These are phyloP conservation scores for Apus apus DNA, from an alignment of 2,113 vertebrate species.

Conservation along the genomic window DNA sequence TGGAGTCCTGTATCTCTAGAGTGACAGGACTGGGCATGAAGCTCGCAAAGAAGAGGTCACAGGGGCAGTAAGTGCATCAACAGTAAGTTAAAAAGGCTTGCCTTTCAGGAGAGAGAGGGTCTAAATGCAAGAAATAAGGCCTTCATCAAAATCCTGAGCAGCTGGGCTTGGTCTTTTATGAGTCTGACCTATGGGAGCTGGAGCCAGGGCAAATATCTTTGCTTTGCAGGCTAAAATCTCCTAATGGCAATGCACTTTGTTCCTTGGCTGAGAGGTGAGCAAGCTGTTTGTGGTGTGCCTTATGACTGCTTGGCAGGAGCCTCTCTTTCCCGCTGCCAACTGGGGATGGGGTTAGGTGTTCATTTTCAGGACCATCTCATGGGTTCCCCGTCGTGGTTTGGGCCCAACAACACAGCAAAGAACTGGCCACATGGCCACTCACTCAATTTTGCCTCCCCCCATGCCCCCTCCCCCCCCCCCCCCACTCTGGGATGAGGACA, in stretches of 20 bases:
- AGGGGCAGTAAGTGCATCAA: neutral
- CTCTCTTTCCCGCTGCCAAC: neutral
- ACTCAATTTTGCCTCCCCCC: no score
- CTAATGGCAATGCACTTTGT: neutral
- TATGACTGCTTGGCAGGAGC: conserved; percentile 11
- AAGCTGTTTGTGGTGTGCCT: neutral
- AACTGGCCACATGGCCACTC: no score
- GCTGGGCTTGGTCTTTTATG: neutral
- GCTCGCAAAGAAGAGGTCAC: neutral
- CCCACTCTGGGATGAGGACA: no score
- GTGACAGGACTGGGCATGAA: neutral
- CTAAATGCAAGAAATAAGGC: neutral
- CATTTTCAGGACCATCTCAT: neutral
- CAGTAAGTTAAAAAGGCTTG: neutral
- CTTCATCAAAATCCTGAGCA: neutral
- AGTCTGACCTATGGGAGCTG: neutral
- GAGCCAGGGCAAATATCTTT: neutral
- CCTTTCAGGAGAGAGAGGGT: neutral
- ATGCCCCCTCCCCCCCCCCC: no score
- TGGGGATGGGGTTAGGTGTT: neutral
- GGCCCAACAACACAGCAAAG: neutral
- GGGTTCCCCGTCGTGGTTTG: neutral
- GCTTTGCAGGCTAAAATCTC: neutral
- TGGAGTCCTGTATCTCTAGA: neutral
- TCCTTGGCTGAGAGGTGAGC: neutral